Evolutionary conservation across 23 tunicate genomes (phyloP).

Genomic region (Botrylloides violaceus): DNA sequence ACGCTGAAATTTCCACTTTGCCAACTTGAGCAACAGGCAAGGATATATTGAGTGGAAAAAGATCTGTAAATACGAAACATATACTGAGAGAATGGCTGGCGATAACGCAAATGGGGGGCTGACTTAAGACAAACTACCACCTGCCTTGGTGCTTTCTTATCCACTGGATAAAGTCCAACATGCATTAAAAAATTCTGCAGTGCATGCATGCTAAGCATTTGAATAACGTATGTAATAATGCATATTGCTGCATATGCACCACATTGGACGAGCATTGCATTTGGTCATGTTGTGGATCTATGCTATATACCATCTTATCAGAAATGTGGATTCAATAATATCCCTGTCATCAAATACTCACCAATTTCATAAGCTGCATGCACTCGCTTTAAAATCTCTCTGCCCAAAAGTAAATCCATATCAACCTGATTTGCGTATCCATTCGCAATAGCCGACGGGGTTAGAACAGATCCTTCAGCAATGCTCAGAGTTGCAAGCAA

Average conservation of each 20-base stretch:
- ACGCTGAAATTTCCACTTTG: conserved; percentile 17
- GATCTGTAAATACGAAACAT: conserved; percentile 39
- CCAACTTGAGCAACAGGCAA: conserved; percentile 31
- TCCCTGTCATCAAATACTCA: conserved; percentile 9
- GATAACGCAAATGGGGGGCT: too few species aligned
- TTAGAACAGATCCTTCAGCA: neutral
- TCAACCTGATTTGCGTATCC: conserved; percentile 78
- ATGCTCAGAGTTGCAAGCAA: conserved; percentile 23
- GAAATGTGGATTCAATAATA: neutral
- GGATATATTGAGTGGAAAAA: conserved; percentile 37
- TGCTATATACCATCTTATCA: neutral
- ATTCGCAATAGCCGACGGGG: neutral
- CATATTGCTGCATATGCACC: too few species aligned
- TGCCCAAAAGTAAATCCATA: conserved; percentile 14
- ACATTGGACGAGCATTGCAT: too few species aligned
- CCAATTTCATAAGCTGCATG: conserved; percentile 46
- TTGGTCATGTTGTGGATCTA: too few species aligned
- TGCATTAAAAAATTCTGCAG: too few species aligned
- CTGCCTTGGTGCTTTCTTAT: too few species aligned
- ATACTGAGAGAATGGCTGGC: too few species aligned
- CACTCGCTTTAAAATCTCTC: neutral
- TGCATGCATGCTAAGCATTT: too few species aligned
- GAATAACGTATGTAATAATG: too few species aligned
- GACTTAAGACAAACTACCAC: too few species aligned
- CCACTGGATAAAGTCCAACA: too few species aligned